phyloP scores from a whole-genome alignment of 2,113 vertebrate genomes.

The Naja naja region DNA sequence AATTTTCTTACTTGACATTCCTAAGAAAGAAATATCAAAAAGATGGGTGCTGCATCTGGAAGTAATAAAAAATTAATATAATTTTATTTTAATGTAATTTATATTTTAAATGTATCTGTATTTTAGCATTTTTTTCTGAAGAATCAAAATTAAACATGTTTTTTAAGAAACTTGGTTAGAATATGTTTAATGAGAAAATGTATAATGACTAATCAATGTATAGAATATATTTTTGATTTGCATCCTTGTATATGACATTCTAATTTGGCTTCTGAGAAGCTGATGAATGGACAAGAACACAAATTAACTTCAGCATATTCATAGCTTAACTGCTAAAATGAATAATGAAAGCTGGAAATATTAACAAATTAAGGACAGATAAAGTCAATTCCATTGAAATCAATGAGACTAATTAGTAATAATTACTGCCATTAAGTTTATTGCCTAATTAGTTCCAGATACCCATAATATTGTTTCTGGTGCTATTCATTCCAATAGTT shows the following conservation, averaged over 20 bases:
- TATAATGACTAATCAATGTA: not conserved
- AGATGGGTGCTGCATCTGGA: not conserved
- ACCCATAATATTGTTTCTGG: not conserved
- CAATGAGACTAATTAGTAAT: not conserved
- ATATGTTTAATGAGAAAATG: not conserved
- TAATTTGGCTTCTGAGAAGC: not conserved
- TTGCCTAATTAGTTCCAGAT: not conserved
- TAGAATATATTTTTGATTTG: not conserved
- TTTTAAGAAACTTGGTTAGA: not conserved
- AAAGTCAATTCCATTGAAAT: not conserved
- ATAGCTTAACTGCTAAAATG: not conserved
- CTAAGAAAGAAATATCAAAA: not conserved
- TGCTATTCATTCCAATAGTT: not conserved
- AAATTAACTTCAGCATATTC: not conserved
- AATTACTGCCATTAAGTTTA: not conserved
- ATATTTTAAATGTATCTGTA: not conserved
- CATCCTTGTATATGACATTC: not conserved
- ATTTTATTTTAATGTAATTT: not conserved
- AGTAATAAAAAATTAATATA: not conserved
- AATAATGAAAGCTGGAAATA: not conserved
- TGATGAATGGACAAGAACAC: not conserved
- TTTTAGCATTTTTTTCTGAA: not conserved
- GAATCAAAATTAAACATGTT: not conserved
- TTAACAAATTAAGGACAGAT: not conserved
- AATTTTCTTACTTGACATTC: not conserved